Conservation (phyloP, 2,113 vertebrate genomes). For the Neogobius melanostomus region DNA sequence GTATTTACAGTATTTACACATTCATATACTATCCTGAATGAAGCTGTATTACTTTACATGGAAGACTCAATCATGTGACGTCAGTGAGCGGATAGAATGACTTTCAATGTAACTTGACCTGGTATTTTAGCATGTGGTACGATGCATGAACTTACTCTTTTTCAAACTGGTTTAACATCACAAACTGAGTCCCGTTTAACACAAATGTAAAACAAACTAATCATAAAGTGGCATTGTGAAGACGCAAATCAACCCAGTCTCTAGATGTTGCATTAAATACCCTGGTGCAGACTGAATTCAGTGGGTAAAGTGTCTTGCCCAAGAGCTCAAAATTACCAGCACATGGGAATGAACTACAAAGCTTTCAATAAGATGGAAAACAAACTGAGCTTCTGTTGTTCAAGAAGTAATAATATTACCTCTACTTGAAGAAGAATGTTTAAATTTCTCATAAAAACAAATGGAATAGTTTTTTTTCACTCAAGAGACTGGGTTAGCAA, state of each 20-base stretch:
- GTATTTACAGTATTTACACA: slow-evolving; percentile 31
- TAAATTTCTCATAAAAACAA: too few relatives aligned
- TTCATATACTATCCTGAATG: background rate
- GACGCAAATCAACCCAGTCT: background rate
- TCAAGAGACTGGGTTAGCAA: background rate
- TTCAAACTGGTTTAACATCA: background rate
- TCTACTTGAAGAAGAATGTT: too few relatives aligned
- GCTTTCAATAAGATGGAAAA: too few relatives aligned
- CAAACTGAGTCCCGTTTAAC: background rate
- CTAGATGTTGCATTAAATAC: background rate
- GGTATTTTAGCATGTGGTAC: background rate
- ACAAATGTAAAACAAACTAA: background rate
- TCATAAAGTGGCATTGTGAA: background rate
- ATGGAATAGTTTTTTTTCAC: too few relatives aligned
- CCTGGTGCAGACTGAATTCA: too few relatives aligned
- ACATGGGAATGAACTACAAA: too few relatives aligned
- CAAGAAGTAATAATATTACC: too few relatives aligned
- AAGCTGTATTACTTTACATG: slow-evolving; percentile 30
- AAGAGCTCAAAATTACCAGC: too few relatives aligned
- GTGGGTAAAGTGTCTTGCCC: too few relatives aligned
- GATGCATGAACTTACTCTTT: background rate
- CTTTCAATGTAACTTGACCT: background rate
- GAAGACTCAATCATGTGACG: slow-evolving; percentile 46
- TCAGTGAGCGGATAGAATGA: background rate
- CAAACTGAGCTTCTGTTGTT: too few relatives aligned